Base-by-base conservation (phyloP, 2,888 invertebrate species). In the Drosophila monieri region DNA sequence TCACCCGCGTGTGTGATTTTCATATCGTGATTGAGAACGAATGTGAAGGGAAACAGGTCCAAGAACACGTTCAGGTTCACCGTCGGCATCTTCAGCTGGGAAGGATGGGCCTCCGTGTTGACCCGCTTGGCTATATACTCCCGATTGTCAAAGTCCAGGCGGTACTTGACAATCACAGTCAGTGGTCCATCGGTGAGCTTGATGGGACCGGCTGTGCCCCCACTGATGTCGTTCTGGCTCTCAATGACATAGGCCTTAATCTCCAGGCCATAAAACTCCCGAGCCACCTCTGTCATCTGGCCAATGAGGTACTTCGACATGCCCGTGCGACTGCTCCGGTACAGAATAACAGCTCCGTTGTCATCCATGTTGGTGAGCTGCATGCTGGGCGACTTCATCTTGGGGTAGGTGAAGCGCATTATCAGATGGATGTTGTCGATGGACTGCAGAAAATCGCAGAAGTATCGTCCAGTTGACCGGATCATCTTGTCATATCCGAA, bases 351-450 rank as follows among this genome's bases (percentile, higher is more conserved):
- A 0, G 97, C 97, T 3, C 91, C 98, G 51, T 95, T 94, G 41
- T 94, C 93, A 86, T 97, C 97, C 76, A 97, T 95, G 62, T 95
- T 94, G 0, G 96, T 96, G 73, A 98, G 94, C 90, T 97, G 97
- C 95, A 98, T 98, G 49, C 97, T 97, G 0, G 98, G 98, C 15
- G 97, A 97, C 86, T 96, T 96, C 96, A 98, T 97, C 91, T 96
- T 96, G 0, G 97, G 98, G 91, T 97, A 98, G 6, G 97, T 97
- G 90, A 97, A 97, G 61, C 97, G 93, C 95, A 98, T 97, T 85
- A 97, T 96, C 80, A 97, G 94, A 90, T 98, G 98, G 70, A 98
- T 95, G 89, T 97, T 97, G 91, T 98, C 98, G 56, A 98, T 97
- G 10, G 96, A 97, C 89, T 97, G 95, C 59, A 98, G 93, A 89